Base-by-base conservation (phyloP, 2,113 vertebrate species). In the Caretta caretta region DNA sequence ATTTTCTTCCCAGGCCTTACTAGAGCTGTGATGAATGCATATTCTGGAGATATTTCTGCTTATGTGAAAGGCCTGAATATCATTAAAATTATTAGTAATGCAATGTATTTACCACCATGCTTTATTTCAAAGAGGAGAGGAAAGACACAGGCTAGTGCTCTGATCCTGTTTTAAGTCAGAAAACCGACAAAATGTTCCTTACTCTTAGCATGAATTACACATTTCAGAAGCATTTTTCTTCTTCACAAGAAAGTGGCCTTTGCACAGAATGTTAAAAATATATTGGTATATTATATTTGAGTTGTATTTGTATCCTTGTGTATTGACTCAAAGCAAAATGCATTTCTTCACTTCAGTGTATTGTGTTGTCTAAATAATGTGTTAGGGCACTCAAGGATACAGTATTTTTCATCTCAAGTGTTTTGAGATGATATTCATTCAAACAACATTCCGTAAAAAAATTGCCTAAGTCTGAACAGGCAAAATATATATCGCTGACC, bases 351-450 rank as follows among this genome's bases (percentile, higher is more conserved):
- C 92, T 93, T 0, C 1, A 84, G 96, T 94, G 89, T 91, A 92
- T 95, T 95, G 57, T 91, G 89, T 94, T 97, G 96, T 88, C 93
- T 96, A 96, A 97, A 95, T 96, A 95, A 97, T 94, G 92, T 92
- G 94, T 91, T 96, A 89, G 86, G 91, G 93, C 89, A 97, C 92
- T 89, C 91, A 93, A 92, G 89, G 94, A 92, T 92, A 92, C 69
- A 93, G 65, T 91, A 91, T 97, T 95, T 95, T 86, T 96, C 93
- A 97, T 89, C 22, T 57, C 59, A 1, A 1, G 86, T 82, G 85
- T 86, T 94, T 91, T 86, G 92, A 94, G 89, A 93, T 95, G 76
- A 46, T 93, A 94, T 92, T 96, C 69, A 54, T 89, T 96, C 84
- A 92, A 94, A 94, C 19, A n/a, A 69, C 25, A 78, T 78, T 27